phyloP scores from a whole-genome alignment of 1,140 invertebrate species.

The Papilio glaucus region DNA sequence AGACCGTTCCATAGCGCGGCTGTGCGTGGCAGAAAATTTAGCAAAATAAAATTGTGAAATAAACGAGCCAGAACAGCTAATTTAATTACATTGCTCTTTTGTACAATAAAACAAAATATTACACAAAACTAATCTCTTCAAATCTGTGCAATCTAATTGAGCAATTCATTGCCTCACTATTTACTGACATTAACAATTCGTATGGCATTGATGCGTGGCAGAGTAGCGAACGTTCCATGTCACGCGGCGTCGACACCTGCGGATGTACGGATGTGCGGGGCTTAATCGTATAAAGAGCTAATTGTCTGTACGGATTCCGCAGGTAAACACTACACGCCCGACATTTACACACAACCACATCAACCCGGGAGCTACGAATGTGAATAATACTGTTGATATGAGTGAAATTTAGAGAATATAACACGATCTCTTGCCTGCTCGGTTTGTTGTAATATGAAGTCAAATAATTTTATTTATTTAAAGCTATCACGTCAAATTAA shows the following conservation, averaged over 20 bases:
- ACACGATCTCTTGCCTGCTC: background rate
- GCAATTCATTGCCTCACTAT: slow-evolving; percentile 32
- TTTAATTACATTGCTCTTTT: no score
- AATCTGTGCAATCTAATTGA: slow-evolving; percentile 9
- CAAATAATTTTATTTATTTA: background rate
- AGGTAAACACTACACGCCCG: slow-evolving; percentile 72
- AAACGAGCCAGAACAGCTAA: no score
- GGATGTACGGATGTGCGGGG: slow-evolving; percentile 46
- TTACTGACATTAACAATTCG: slow-evolving; percentile 27
- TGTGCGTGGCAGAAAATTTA: no score
- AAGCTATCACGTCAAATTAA: background rate
- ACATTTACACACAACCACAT: slow-evolving; percentile 50
- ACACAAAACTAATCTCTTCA: background rate
- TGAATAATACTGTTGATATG: background rate
- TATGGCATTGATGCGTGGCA: slow-evolving; percentile 39
- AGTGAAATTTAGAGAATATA: background rate
- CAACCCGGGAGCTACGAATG: slow-evolving; percentile 44
- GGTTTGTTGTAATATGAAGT: background rate
- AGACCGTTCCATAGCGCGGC: no score
- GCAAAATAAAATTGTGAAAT: no score
- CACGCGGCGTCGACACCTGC: slow-evolving; percentile 63
- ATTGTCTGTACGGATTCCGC: slow-evolving; percentile 77
- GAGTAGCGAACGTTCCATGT: slow-evolving; percentile 48
- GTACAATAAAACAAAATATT: background rate
- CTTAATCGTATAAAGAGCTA: slow-evolving; percentile 77